phyloP scores from a whole-genome alignment of 2,888 invertebrate genomes.

The Caenorhabditis sp. region DNA sequence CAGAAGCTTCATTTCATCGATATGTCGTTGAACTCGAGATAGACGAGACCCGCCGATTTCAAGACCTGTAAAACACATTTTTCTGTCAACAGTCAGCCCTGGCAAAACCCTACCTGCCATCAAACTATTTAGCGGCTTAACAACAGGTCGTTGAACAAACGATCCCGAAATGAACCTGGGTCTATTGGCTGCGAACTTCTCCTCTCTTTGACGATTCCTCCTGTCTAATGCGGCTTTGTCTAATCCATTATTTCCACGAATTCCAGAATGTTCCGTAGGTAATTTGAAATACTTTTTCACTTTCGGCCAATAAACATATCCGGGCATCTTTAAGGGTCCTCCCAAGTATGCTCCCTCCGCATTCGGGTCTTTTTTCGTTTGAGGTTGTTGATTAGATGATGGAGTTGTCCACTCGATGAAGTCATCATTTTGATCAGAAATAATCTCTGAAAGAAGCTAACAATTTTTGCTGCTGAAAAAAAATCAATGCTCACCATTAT shows the following conservation, averaged over 20 bases:
- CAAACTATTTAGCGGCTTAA: slow-evolving; percentile 20
- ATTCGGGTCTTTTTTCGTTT: slow-evolving; percentile 11
- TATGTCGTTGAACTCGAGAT: slow-evolving; percentile 20
- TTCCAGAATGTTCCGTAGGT: slow-evolving; percentile 15
- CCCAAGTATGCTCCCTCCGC: slow-evolving; percentile 21
- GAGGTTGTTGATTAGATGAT: slow-evolving; percentile 7
- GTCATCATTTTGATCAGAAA: neutral
- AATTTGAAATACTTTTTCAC: slow-evolving; percentile 54
- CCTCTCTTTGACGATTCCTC: slow-evolving; percentile 21
- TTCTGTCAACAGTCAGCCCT: too few relatives aligned
- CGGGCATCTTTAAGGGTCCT: slow-evolving; percentile 34
- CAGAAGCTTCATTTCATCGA: slow-evolving; percentile 31
- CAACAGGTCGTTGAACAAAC: slow-evolving; percentile 23
- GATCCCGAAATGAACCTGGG: slow-evolving; percentile 33
- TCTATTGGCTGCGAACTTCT: slow-evolving; percentile 26
- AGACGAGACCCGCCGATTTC: slow-evolving; percentile 20
- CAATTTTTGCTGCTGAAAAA: too few relatives aligned
- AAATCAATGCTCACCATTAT: neutral
- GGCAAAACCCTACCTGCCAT: slow-evolving; percentile 32
- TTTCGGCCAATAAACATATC: slow-evolving; percentile 47
- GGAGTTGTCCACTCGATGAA: neutral
- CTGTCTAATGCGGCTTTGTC: slow-evolving; percentile 15
- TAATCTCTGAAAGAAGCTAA: neutral
- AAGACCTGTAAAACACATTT: slow-evolving; percentile 10
- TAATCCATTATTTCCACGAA: slow-evolving; percentile 12